Conservation (phyloP, 2,888 invertebrate genomes). For the Netelia melanura region DNA sequence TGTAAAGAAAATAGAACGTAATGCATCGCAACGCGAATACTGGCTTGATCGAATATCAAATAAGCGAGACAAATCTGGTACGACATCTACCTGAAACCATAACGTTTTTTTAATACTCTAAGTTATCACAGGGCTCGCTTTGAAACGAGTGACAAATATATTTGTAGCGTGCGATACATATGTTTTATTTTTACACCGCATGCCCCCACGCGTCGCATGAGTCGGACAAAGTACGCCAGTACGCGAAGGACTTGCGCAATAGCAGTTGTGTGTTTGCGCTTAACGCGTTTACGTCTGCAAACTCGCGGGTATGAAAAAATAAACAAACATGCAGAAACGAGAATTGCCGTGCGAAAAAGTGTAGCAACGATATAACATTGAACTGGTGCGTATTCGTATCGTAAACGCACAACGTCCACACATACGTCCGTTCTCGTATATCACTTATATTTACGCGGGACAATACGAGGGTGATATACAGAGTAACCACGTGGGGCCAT, state of each 20-base stretch:
- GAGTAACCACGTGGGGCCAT: neutral
- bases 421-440: neutral
- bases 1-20: constrained; percentile 53
- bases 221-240: neutral
- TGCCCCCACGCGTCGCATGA: neutral
- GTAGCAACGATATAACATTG: neutral
- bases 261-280: too few relatives aligned
- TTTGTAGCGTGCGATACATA: neutral
- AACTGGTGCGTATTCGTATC: neutral
- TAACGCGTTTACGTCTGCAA: too few relatives aligned
- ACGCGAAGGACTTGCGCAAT: neutral
- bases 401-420: neutral
- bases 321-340: neutral
- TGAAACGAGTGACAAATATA: constrained; percentile 6
- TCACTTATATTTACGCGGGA: neutral
- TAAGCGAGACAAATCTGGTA: neutral
- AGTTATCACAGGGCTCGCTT: constrained; percentile 22
- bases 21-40: neutral
- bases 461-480: neutral
- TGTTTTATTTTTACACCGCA: neutral
- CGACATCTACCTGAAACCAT: constrained; percentile 58
- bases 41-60: neutral
- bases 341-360: neutral
- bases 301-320: neutral
- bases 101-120: constrained; percentile 34